Percentiles rank a stretch among this genome's conserved stretches.
Evolutionary conservation across 1,140 invertebrate genomes (phyloP).

Genomic region (Calliphora vicina): DNA sequence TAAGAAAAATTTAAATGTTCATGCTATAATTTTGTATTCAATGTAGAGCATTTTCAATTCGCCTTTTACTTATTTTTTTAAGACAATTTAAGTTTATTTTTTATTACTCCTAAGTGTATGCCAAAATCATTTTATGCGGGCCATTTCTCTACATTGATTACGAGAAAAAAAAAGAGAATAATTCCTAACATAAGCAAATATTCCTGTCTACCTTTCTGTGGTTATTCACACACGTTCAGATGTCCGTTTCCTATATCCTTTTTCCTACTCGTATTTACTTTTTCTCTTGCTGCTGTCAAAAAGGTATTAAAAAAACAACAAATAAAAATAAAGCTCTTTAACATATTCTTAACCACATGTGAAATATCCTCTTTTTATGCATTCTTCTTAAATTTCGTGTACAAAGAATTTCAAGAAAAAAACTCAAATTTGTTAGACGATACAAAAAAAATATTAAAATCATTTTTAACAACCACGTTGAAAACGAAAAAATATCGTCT

Average conservation of each 20-base stretch:
- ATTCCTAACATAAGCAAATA: too few relatives aligned
- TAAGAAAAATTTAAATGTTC: too few relatives aligned
- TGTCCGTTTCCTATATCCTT: neutral
- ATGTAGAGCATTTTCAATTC: too few relatives aligned
- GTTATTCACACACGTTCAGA: neutral
- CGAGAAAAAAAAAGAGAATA: neutral
- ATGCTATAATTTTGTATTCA: too few relatives aligned
- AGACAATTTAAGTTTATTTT: too few relatives aligned
- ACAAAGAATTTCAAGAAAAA: neutral
- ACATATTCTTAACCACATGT: constrained; percentile 10
- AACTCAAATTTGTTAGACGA: neutral
- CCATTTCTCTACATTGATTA: neutral
- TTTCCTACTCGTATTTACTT: neutral
- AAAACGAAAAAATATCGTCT: neutral
- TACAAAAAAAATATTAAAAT: neutral
- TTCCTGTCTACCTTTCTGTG: neutral
- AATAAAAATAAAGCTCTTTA: neutral
- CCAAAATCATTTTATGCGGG: neutral
- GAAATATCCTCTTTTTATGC: neutral
- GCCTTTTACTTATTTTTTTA: too few relatives aligned
- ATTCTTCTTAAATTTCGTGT: neutral
- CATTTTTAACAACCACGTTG: neutral
- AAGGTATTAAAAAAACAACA: neutral
- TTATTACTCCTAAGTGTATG: too few relatives aligned
- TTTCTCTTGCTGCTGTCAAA: neutral